phyloP scores from a whole-genome alignment of 2,113 vertebrate species.

The Actinemys pallida region DNA sequence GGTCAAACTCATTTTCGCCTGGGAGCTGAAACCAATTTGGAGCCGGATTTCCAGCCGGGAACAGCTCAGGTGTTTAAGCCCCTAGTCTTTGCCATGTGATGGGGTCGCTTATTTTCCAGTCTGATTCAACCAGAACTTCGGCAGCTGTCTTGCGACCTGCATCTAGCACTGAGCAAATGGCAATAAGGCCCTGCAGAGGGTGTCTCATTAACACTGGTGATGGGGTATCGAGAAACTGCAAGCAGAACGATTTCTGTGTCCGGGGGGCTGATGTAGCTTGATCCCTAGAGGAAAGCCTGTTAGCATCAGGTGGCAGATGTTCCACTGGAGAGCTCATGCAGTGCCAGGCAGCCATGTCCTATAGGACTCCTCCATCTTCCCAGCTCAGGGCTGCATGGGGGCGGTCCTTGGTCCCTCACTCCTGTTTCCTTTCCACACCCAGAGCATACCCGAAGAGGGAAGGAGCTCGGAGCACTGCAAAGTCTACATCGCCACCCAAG shows the following conservation, averaged over 20 bases:
- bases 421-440: neutral
- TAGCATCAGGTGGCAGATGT: neutral
- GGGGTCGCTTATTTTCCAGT: neutral
- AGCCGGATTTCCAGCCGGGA: neutral
- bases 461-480: constrained; percentile 80
- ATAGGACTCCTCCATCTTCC: neutral
- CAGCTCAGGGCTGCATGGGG: neutral
- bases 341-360: neutral
- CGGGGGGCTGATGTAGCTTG: fast-evolving
- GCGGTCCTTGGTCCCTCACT: neutral
- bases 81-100: neutral
- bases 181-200: neutral
- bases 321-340: fast-evolving
- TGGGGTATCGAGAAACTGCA: neutral
- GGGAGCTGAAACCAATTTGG: neutral
- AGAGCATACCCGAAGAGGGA: constrained; percentile 85
- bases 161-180: fast-evolving
- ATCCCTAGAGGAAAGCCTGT: neutral
- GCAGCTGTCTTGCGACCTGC: neutral
- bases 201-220: neutral
- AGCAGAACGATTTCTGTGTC: fast-evolving
- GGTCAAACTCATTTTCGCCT: neutral
- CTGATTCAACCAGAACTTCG: neutral
- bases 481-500: constrained; percentile 88
- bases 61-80: neutral